Evolutionary conservation across 1,140 invertebrate genomes (phyloP).

Genomic region (Drosophila baimaii): DNA sequence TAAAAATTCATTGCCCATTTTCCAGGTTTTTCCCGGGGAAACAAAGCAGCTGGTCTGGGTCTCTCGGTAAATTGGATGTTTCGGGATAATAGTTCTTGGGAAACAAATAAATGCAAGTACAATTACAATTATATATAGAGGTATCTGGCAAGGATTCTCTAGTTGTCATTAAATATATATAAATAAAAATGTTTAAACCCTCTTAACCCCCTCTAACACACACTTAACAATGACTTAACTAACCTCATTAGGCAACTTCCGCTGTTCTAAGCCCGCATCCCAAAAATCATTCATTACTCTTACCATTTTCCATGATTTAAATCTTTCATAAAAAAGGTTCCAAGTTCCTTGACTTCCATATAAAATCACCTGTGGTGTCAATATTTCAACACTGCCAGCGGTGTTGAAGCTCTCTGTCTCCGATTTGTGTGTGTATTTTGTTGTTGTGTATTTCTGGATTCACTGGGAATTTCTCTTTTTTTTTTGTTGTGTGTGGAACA

Average conservation of each 20-base stretch:
- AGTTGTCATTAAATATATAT: neutral
- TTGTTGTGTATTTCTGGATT: constrained; percentile 5
- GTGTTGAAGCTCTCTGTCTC: constrained; percentile 74
- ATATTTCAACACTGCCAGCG: constrained; percentile 82
- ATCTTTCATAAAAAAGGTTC: constrained; percentile 15
- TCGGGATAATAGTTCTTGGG: constrained; percentile 1
- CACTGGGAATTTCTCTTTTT: constrained; percentile 31
- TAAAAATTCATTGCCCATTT: constrained; percentile 56
- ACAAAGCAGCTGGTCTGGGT: constrained; percentile 45
- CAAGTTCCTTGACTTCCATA: constrained; percentile 63
- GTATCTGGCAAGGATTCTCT: neutral
- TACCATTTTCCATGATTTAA: constrained; percentile 13
- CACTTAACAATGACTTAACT: constrained; percentile 1
- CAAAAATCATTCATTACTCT: constrained; percentile 33
- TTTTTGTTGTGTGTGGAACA: constrained; percentile 42
- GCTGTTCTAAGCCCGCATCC: constrained; percentile 49
- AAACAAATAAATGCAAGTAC: neutral
- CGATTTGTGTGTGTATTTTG: constrained; percentile 12
- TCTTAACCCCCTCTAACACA: neutral
- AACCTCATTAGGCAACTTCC: constrained; percentile 41
- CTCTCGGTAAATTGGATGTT: neutral
- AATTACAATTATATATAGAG: neutral
- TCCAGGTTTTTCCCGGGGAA: constrained; percentile 9
- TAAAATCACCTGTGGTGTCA: constrained; percentile 82
- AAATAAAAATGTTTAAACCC: neutral